A percentile compares a stretch with the other conserved stretches of the same genome.
These are phyloP conservation scores for Polydrusus pterygomalis DNA, from an alignment of 2,888 invertebrate genomes.

Conservation along the genomic window DNA sequence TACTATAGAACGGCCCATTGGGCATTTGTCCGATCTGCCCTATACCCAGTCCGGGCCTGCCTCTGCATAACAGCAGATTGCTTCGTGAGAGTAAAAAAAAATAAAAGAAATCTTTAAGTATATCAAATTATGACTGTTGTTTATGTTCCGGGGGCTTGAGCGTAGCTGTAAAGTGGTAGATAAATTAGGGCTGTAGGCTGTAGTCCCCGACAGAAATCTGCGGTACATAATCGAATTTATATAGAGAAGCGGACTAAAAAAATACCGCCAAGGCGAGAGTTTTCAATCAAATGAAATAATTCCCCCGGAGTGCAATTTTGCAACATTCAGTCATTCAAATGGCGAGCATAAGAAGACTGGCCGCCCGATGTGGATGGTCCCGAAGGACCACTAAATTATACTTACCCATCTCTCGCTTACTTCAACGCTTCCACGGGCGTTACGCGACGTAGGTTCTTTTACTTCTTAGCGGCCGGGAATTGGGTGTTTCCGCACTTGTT, in stretches of 20 bases:
- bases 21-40: too few relatives aligned
- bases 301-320: slow-evolving; percentile 83
- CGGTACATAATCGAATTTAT: slow-evolving; percentile 73
- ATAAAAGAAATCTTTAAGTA: slow-evolving; percentile 17
- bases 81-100: background rate
- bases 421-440: slow-evolving; percentile 72
- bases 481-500: too few relatives aligned
- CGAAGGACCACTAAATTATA: slow-evolving; percentile 72
- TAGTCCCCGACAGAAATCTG: slow-evolving; percentile 70
- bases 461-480: too few relatives aligned
- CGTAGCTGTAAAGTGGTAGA: slow-evolving; percentile 44
- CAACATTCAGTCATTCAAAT: slow-evolving; percentile 75
- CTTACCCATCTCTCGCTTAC: slow-evolving; percentile 71
- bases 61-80: too few relatives aligned
- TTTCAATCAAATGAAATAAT: slow-evolving; percentile 84
- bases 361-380: slow-evolving; percentile 66
- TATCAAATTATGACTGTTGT: slow-evolving; percentile 31
- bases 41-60: too few relatives aligned
- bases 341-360: slow-evolving; percentile 67
- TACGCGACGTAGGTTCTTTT: slow-evolving; percentile 32
- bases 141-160: slow-evolving; percentile 27
- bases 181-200: slow-evolving; percentile 44
- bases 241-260: slow-evolving; percentile 70
- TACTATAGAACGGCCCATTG: too few relatives aligned
- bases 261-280: slow-evolving; percentile 71